Base-by-base conservation (phyloP, 2,113 vertebrate genomes). In the Myrmecobius fasciatus region DNA sequence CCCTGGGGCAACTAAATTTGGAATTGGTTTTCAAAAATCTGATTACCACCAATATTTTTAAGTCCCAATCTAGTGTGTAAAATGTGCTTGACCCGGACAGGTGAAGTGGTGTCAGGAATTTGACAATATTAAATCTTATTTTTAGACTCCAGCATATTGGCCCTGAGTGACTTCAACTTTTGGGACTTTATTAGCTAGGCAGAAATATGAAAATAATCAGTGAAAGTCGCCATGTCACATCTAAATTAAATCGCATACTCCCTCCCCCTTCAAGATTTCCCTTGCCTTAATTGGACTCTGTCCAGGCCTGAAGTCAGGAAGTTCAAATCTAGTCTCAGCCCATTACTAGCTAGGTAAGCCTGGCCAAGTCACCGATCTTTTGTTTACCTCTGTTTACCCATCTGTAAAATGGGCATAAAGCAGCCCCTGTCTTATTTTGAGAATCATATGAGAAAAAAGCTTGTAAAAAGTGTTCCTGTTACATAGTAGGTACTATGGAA, bases 31-130 rank as follows among this genome's bases (percentile, higher is more conserved):
- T 97, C 52, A 91, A 96, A 92, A 95, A 96, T 94, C 94, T 95
- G 96, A 96, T 97, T 96, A 97, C 94, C 93, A 36, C 90, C 92
- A 93, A 91, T 96, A 0, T 0, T 95, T 96, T 96, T 92, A 95
- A 95, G 96, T 93, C 83, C 51, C 93, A 83, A 92, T 95, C 96
- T 96, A 89, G 93, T 96, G 95, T 52, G 92, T 96, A 97, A 97
- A 96, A 97, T 94, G 90, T 91, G 95, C 96, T 96, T 98, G 96
- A 94, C 97, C 96, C 96, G 96, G 97, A 92, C 14, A 48, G 48
- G 48, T 67, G 96, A 95, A 93, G 90, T 90, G 91, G 89, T 92
- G 48, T 96, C 97, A 91, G 94, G 89, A 93, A 95, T 89, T 51
- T 95, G 96, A 53, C 0, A 24, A 89, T 91, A 91, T 53, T 95